These are phyloP conservation scores for Lithodes maja DNA, from an alignment of 2,888 invertebrate species.

Conservation along the genomic window DNA sequence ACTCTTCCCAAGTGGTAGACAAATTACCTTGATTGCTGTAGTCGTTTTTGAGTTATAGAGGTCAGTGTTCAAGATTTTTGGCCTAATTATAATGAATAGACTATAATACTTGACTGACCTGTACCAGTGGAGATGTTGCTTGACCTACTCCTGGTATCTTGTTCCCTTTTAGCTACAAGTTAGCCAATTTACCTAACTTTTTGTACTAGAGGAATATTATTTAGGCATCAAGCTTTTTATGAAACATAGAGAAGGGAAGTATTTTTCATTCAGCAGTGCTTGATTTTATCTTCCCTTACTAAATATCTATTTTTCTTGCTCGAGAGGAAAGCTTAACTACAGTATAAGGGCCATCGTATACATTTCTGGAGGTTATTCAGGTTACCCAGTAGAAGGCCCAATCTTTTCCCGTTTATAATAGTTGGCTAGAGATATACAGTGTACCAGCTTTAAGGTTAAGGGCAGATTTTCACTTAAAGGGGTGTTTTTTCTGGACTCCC, in stretches of 20 bases:
- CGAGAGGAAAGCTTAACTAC: slow-evolving; percentile 48
- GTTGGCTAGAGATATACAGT: slow-evolving; percentile 28
- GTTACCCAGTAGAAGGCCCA: slow-evolving; percentile 50
- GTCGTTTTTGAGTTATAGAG: not conserved
- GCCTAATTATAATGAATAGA: too few species aligned
- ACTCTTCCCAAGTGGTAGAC: too few species aligned
- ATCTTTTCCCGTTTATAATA: slow-evolving; percentile 41
- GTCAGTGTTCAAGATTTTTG: not conserved
- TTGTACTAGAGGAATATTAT: slow-evolving; percentile 65
- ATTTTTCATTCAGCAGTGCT: slow-evolving; percentile 66
- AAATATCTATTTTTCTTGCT: slow-evolving; percentile 68
- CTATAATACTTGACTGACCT: too few species aligned
- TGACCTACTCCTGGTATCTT: slow-evolving; percentile 53
- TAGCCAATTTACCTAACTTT: slow-evolving; percentile 54
- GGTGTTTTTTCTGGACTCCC: too few species aligned
- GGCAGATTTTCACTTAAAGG: not conserved
- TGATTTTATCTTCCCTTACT: slow-evolving; percentile 64
- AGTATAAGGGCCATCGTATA: slow-evolving; percentile 51
- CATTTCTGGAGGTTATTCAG: slow-evolving; percentile 43
- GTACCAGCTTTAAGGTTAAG: slow-evolving; percentile 52
- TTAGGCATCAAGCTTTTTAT: slow-evolving; percentile 64
- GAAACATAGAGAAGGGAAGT: slow-evolving; percentile 64
- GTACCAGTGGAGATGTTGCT: not conserved
- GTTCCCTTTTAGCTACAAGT: slow-evolving; percentile 52
- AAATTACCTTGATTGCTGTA: not conserved